phyloP scores from a whole-genome alignment of 1,140 invertebrate genomes.

The Mercenaria mercenaria region DNA sequence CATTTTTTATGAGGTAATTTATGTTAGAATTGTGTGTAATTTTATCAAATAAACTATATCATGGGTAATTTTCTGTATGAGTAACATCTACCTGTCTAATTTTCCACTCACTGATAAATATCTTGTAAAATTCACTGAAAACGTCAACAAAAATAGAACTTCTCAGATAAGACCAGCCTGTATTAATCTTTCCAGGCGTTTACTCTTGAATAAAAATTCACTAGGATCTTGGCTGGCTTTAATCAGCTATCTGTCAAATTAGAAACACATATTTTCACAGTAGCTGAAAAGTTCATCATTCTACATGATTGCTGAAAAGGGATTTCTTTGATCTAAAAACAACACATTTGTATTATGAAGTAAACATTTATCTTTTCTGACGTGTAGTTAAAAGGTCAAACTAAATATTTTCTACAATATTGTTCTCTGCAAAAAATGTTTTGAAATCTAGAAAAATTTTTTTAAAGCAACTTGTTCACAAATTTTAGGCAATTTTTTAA shows the following conservation, averaged over 20 bases:
- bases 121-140: slow-evolving; percentile 50
- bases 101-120: slow-evolving; percentile 38
- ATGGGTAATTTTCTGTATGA: slow-evolving; percentile 38
- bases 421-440: too few relatives aligned
- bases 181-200: slow-evolving; percentile 50
- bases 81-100: slow-evolving; percentile 47
- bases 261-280: slow-evolving; percentile 49
- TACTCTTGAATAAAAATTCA: slow-evolving; percentile 45
- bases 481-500: too few relatives aligned
- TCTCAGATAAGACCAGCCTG: slow-evolving; percentile 30
- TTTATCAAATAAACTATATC: slow-evolving; percentile 39
- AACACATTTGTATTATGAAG: neutral
- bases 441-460: too few relatives aligned
- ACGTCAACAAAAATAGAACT: slow-evolving; percentile 44
- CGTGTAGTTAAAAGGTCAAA: too few relatives aligned
- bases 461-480: too few relatives aligned
- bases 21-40: slow-evolving; percentile 26
- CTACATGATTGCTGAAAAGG: slow-evolving; percentile 3
- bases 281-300: slow-evolving; percentile 12
- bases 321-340: neutral
- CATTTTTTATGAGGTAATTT: slow-evolving; percentile 20
- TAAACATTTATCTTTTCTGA: neutral
- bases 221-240: slow-evolving; percentile 5
- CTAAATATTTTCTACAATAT: too few relatives aligned
- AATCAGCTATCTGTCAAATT: slow-evolving; percentile 46